Conservation (phyloP, 2,888 invertebrate species). For the Pterobdella sp. region DNA sequence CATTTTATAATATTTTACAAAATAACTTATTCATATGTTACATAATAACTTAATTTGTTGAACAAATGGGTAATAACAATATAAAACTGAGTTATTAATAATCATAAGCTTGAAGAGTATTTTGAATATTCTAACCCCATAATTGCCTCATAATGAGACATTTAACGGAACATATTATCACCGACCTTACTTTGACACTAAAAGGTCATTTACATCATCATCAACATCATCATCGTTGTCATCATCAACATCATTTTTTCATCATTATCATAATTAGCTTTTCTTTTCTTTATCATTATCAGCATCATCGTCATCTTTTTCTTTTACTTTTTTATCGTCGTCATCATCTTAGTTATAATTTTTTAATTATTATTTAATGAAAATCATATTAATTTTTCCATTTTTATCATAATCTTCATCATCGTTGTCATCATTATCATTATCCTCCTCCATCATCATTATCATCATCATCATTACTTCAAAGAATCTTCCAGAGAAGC, state of each 20-base stretch:
- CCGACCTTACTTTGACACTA: background rate
- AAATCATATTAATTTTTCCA: background rate
- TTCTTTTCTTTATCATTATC: constrained; percentile 2
- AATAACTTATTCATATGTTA: too few species aligned
- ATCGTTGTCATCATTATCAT: background rate
- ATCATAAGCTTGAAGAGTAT: too few species aligned
- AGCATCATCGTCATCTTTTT: background rate
- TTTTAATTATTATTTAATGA: background rate
- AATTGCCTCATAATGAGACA: background rate
- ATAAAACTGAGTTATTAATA: too few species aligned
- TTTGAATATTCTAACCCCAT: too few species aligned
- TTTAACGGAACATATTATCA: background rate
- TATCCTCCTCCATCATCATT: background rate
- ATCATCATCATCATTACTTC: background rate
- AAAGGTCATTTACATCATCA: constrained; percentile 6
- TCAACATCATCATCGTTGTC: constrained; percentile 4
- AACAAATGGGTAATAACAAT: too few species aligned
- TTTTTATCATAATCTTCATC: background rate
- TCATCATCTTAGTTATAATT: background rate
- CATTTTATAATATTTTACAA: too few species aligned
- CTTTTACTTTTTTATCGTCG: background rate
- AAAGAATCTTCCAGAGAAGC: background rate
- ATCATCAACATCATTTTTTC: constrained; percentile 1
- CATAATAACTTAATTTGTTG: too few species aligned
- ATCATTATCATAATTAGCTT: background rate